These are phyloP conservation scores for Parapsyche elsis DNA, from an alignment of 1,140 invertebrate genomes.

Conservation along the genomic window DNA sequence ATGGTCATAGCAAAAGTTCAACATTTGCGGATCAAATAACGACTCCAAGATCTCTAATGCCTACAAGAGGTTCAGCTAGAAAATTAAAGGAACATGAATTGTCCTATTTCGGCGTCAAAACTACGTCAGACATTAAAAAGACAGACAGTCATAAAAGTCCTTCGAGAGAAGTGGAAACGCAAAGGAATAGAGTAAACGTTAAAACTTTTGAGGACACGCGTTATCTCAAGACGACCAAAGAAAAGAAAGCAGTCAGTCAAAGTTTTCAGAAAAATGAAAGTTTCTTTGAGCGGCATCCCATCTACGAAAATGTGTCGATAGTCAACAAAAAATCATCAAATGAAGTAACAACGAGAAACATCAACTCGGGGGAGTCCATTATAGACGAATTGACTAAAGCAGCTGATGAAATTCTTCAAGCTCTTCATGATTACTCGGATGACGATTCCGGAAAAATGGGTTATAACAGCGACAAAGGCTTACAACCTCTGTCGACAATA, in stretches of 20 bases:
- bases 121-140: not conserved
- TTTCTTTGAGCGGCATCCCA: constrained; percentile 26
- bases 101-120: constrained; percentile 63
- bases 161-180: not conserved
- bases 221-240: not conserved
- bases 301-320: constrained; percentile 46
- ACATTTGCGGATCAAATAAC: constrained; percentile 49
- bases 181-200: not conserved
- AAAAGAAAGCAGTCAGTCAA: not conserved
- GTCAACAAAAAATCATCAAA: constrained; percentile 27
- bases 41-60: constrained; percentile 51
- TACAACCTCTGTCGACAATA: constrained; percentile 61
- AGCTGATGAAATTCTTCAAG: constrained; percentile 67
- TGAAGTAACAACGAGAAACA: constrained; percentile 38
- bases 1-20: constrained; percentile 14
- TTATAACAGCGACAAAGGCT: constrained; percentile 57
- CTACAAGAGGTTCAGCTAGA: constrained; percentile 57
- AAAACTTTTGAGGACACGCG: not conserved
- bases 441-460: constrained; percentile 61
- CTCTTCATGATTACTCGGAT: constrained; percentile 67
- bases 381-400: constrained; percentile 68
- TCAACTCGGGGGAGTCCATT: constrained; percentile 59
- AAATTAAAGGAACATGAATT: constrained; percentile 63
- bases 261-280: constrained; percentile 6
- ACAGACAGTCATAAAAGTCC: not conserved